Evolutionary conservation across 1,140 invertebrate genomes (phyloP).

Genomic region (Temnothorax nylanderi): DNA sequence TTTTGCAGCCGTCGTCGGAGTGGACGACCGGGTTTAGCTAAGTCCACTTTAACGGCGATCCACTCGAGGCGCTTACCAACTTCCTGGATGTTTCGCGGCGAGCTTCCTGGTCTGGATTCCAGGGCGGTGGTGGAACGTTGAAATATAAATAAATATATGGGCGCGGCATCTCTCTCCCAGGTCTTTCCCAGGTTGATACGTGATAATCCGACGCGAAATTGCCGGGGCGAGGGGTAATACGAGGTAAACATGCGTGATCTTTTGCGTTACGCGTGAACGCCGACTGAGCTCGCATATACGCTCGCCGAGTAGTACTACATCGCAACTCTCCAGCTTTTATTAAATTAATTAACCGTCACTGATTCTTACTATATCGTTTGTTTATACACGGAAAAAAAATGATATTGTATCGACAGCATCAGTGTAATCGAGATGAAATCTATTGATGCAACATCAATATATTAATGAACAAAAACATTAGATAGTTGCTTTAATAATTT

Average conservation of each 20-base stretch:
- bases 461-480: no score
- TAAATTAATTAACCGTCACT: conserved; percentile 33
- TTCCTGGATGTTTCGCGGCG: conserved; percentile 35
- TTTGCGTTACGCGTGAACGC: conserved; percentile 38
- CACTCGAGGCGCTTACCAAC: conserved; percentile 34
- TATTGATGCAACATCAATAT: no score
- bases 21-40: conserved; percentile 1
- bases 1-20: conserved; percentile 8
- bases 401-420: no score
- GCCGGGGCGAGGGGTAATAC: not conserved
- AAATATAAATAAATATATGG: conserved; percentile 55
- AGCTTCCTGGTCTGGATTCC: conserved; percentile 57
- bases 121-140: conserved; percentile 21
- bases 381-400: not conserved
- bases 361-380: not conserved
- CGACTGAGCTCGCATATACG: not conserved
- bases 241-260: conserved; percentile 34
- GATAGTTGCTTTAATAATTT: no score
- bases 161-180: conserved; percentile 12
- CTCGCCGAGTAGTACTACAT: not conserved
- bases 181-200: conserved; percentile 17
- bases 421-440: no score
- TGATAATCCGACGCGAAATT: conserved; percentile 55
- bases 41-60: conserved; percentile 35
- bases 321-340: not conserved